A percentile compares a stretch with the other conserved stretches of the same genome.
These are phyloP conservation scores for Mormyrus proboscirostris DNA, from an alignment of 2,797 vertebrate species.

Conservation along the genomic window DNA sequence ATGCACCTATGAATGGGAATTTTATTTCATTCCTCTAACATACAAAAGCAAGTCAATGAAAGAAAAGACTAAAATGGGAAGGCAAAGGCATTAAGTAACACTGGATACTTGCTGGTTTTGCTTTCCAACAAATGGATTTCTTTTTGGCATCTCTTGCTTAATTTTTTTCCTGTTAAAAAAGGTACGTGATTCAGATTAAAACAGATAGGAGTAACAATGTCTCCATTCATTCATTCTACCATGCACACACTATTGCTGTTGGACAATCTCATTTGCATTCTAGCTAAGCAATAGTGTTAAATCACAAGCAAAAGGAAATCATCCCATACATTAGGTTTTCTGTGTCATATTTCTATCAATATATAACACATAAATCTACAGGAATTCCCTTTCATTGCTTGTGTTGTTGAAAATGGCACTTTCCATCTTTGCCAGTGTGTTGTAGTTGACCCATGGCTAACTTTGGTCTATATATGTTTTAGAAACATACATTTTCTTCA, in stretches of 20 bases:
- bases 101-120: constrained; percentile 86
- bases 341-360: not conserved
- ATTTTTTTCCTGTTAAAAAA: constrained; percentile 85
- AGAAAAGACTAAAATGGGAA: constrained; percentile 42
- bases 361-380: not conserved
- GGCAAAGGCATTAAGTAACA: constrained; percentile 42
- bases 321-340: not conserved
- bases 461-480: not conserved
- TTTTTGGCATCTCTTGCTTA: constrained; percentile 90
- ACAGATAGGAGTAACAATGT: constrained; percentile 24
- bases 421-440: not conserved
- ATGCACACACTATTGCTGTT: not conserved
- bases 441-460: not conserved
- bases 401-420: not conserved
- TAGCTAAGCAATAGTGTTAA: constrained; percentile 28
- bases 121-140: constrained; percentile 76
- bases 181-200: constrained; percentile 57
- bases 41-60: constrained; percentile 52
- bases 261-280: constrained; percentile 19
- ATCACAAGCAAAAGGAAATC: constrained; percentile 30
- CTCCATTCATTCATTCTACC: constrained; percentile 20
- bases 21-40: not conserved
- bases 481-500: not conserved
- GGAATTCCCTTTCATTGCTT: not conserved
- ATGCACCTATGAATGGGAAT: not conserved